Conservation (phyloP, 2,797 vertebrate species). For the Leptatherina wallacei region DNA sequence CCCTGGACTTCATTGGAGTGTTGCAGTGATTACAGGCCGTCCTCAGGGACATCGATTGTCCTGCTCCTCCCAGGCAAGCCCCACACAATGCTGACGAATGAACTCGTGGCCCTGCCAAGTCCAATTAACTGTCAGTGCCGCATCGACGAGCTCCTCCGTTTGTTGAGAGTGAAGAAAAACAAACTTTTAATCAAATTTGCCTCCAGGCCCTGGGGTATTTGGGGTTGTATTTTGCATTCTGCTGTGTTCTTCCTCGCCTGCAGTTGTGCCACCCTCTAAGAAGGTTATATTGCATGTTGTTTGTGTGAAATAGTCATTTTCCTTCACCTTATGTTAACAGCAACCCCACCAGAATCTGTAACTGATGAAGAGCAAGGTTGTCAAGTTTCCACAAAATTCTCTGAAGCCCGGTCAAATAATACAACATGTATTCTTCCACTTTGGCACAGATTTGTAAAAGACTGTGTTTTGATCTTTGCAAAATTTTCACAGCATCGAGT, state of each 20-base stretch:
- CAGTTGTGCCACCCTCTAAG: conserved; percentile 68
- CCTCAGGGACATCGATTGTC: conserved; percentile 91
- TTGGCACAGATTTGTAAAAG: conserved; percentile 32
- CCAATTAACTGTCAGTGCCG: conserved; percentile 93
- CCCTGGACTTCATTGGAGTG: conserved; percentile 92
- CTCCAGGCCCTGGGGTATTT: conserved; percentile 82
- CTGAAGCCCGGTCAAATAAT: conserved; percentile 30
- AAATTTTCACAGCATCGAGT: conserved; percentile 20
- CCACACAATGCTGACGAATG: conserved; percentile 95
- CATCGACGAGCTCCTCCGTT: conserved; percentile 86
- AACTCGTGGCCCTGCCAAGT: conserved; percentile 95
- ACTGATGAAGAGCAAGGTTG: conserved; percentile 41
- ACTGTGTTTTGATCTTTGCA: conserved; percentile 28
- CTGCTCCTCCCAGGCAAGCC: conserved; percentile 91
- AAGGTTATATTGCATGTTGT: conserved; percentile 76
- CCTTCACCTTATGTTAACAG: conserved; percentile 48
- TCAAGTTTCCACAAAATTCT: conserved; percentile 42
- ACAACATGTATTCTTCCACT: conserved; percentile 35
- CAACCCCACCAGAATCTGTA: conserved; percentile 31
- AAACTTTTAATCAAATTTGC: conserved; percentile 90
- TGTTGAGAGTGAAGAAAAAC: conserved; percentile 88
- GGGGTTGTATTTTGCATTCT: conserved; percentile 85
- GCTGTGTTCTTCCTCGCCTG: conserved; percentile 72
- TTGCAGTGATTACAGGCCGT: conserved; percentile 92
- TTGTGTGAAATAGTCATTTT: conserved; percentile 59